Conservation (phyloP, 2,113 vertebrate species). For the Eurystomus gularis region DNA sequence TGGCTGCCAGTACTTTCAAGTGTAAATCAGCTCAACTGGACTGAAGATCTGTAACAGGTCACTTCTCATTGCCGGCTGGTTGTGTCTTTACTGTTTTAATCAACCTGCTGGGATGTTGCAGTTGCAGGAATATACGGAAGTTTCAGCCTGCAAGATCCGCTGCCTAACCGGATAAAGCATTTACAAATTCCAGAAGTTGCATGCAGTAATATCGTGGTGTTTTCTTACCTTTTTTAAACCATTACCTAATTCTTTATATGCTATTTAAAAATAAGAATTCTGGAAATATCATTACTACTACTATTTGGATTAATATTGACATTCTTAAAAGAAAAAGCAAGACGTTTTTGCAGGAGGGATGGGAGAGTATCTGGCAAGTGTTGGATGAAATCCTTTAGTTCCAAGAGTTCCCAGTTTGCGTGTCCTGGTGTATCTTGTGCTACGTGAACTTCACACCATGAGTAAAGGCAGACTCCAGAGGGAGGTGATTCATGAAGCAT, state of each 20-base stretch:
- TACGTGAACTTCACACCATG: fast-evolving
- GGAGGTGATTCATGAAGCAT: background rate
- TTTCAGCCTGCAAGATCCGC: background rate
- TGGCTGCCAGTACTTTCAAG: background rate
- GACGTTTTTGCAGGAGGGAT: background rate
- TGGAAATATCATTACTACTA: background rate
- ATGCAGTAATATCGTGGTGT: background rate
- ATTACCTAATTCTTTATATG: background rate
- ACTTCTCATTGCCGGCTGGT: background rate
- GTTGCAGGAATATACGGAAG: background rate
- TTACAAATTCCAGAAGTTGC: background rate
- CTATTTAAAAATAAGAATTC: background rate
- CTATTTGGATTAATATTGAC: background rate
- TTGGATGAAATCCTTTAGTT: background rate
- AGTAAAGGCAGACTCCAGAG: background rate
- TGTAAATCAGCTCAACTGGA: background rate
- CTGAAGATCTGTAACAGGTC: background rate
- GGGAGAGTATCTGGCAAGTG: background rate
- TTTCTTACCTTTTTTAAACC: background rate
- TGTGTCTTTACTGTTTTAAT: background rate
- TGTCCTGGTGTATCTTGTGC: background rate
- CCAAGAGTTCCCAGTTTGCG: background rate
- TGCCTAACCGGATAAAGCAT: background rate
- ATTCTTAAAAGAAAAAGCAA: no score
- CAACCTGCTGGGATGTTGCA: background rate